Evolutionary conservation across 2,888 invertebrate genomes (phyloP).

Genomic region (Gastracanthus pulcherrimus): DNA sequence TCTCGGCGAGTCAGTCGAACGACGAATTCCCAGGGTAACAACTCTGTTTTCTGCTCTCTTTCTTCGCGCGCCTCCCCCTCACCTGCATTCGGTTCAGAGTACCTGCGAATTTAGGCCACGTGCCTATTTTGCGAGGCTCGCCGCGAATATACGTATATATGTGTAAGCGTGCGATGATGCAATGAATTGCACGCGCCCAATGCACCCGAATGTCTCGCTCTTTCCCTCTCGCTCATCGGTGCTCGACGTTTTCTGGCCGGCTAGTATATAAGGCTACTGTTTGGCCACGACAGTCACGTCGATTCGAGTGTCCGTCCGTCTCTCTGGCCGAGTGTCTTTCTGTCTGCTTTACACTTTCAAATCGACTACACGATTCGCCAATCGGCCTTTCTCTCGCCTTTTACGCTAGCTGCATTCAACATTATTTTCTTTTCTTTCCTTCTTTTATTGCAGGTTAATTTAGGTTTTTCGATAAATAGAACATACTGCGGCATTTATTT

Average conservation of each 20-base stretch:
- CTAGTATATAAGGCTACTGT: slow-evolving; percentile 45
- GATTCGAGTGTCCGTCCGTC: slow-evolving; percentile 24
- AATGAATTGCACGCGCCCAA: slow-evolving; percentile 31
- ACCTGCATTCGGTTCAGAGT: slow-evolving; percentile 37
- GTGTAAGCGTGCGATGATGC: slow-evolving; percentile 33
- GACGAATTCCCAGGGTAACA: background rate
- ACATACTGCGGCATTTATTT: too few relatives aligned
- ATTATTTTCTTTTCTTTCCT: too few relatives aligned
- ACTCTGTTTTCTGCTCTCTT: background rate
- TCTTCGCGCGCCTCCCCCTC: background rate
- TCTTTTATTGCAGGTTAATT: too few relatives aligned
- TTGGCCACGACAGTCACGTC: slow-evolving; percentile 48
- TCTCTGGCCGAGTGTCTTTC: background rate
- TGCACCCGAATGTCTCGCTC: slow-evolving; percentile 31
- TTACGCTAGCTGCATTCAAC: background rate
- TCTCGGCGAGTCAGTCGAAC: background rate
- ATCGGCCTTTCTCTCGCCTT: slow-evolving; percentile 49
- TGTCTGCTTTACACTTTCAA: slow-evolving; percentile 36
- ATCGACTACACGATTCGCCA: slow-evolving; percentile 37
- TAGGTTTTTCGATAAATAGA: too few relatives aligned
- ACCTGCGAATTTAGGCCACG: slow-evolving; percentile 64
- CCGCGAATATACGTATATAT: too few relatives aligned
- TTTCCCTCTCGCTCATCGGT: background rate
- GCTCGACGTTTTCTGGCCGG: slow-evolving; percentile 41
- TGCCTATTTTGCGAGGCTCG: slow-evolving; percentile 63